Base-by-base conservation (phyloP, 30 jellyfish, hydroid and myxozoan species). In the Cassiopea xamachana region DNA sequence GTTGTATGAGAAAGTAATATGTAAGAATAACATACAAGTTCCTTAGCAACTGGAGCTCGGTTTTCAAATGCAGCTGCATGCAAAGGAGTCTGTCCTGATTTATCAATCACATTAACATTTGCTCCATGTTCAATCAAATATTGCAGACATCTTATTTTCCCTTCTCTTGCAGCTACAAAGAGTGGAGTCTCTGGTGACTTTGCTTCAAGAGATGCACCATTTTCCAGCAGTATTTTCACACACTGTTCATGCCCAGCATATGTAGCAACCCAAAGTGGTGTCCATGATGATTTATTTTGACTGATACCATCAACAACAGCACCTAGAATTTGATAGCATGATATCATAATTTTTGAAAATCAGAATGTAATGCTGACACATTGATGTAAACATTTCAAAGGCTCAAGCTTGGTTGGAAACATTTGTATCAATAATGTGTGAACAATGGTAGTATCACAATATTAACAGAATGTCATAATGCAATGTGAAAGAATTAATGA, bases 261-360 rank as follows among this genome's bases (percentile, higher is more conserved):
- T 10, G 90, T 79, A n/a, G 94, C 94, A 27, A 87, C 94, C 94
- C 94, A 87, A n/a, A 87, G 83, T 1, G 94, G 94, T 1, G 94
- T 76, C 94, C 94, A 87, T 1, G 87, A 88, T 50, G 90, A 46
- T 39, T 87, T 76, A 15, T 73, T 69, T 17, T 77, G 61, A 48
- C 60, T 76, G 50, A 78, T 77, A 1, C 94, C 94, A 76, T 87
- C 94, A 64, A 87, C 89, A 7, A 58, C 48, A 0, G 94, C 94
- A 58, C 94, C 94, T 80, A 48, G 18, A 13, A 79, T 50, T 1
- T 8, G 51, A 67, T 5, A 55, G 64, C 64, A 55, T 3, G 64
- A 55, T 3, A 3, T 55, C 64, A 55, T 10, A 55, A 6, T 10
- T 55, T 3, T 55, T 55, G 64, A 10, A 27, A 27, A 27, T 27